Base-by-base conservation (phyloP, 1,140 invertebrate species). In the Dryas iulia region DNA sequence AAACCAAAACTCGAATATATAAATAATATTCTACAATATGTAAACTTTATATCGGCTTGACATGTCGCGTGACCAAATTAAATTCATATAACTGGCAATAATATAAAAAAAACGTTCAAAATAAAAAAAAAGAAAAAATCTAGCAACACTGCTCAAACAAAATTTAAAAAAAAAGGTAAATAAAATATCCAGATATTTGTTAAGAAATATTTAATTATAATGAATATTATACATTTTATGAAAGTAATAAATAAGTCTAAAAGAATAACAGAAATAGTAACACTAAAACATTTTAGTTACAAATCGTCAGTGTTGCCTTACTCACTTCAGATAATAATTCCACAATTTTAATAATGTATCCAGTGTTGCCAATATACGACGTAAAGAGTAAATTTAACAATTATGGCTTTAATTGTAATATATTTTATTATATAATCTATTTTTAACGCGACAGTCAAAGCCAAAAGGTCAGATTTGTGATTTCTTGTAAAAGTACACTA, bases 1-100 rank as follows among this genome's bases (percentile, higher is more conserved):
- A 84, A 90, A 87, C 81, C 79, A 87, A 90, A 87, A 79, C 85
- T 86, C 85, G 79, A 82, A 89, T 86, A 89, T 89, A 85, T 86
- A 47, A 47, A 47, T 47, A 47, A 47, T 14, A 35, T 35, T 80
- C 82, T 88, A 90, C 86, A 82, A 75, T 86, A 83, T 80, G 77
- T 82, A 84, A 83, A 79, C 77, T 72, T 77, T 80, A 82, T 68
- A 68, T 64, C 72, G 76, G 76, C 71, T 69, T 76, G 66, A 75
- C 72, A 64, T 47, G 74, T 73, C 77, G 77, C 77, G 75, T 61
- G 21, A 39, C 10, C 28, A 26, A 28, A 24, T n/a, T 24, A 52
- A 58, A n/a, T 28, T 10, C 14, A 39, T 14, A 59, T 26, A 21
- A 61, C 10, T 61, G 33, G 59, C 59, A 53, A 18, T 30, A 23